Base-by-base conservation (phyloP, 1,140 invertebrate genomes). In the Drosophila sproati region DNA sequence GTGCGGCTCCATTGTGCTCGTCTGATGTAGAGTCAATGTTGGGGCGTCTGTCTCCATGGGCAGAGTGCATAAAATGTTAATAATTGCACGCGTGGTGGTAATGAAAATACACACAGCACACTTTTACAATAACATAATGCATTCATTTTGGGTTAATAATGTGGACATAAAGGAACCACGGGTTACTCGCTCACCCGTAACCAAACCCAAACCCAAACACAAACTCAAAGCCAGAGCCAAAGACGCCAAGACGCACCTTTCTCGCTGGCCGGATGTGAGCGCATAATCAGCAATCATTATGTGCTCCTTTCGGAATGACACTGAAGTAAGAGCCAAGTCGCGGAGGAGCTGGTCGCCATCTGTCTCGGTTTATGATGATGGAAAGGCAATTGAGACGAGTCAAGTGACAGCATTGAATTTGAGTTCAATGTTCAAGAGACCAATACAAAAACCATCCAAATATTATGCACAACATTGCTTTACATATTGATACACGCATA, bases 41-140 rank as follows among this genome's bases (percentile, higher is more conserved):
- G 68, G 56, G 68, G 56, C 73, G 57, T 67, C 66, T 71, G 72
- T 60, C 57, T 60, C 28, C 5, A 35, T 59, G 47, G 54, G 41
- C 69, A 67, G 76, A 80, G 72, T 86, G 82, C 79, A 86, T 86
- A 79, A 86, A 86, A 88, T 86, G 88, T 86, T 88, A 82, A 88
- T 87, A 82, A 87, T 87, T 88, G 80, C 69, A 82, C 82, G 83
- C 83, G 83, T 73, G 79, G 48, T 87, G 82, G 82, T 88, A 87
- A 87, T 87, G 82, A 87, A 87, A 87, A 79, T 82, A 79, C 82
- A 82, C 56, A 76, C 71, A 54, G 12, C 54, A 78, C 57, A 47
- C 43, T 73, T 64, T 75, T 57, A 50, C 48, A 78, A 62, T 47
- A 72, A 73, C 73, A 76, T 86, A 86, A 86, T 86, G 82, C 79